Evolutionary conservation across 2,113 vertebrate genomes (phyloP).

Genomic region (Barnardius zonarius): DNA sequence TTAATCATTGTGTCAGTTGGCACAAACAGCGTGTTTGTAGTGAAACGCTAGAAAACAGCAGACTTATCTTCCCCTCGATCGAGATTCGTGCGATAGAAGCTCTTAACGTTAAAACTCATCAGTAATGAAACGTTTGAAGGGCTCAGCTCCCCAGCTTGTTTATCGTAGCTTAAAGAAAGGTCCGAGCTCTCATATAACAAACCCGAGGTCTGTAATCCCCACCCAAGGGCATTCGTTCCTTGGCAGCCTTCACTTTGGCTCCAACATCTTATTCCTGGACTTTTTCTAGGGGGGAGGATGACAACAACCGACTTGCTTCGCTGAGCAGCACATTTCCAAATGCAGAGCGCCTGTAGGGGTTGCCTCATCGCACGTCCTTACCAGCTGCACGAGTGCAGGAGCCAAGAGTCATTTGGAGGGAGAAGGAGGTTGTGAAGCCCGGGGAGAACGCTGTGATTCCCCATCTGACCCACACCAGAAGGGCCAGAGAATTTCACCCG

Average conservation of each 20-base stretch:
- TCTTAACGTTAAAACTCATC: conserved; percentile 20
- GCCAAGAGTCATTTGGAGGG: neutral
- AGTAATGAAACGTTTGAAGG: neutral
- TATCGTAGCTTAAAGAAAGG: conserved; percentile 18
- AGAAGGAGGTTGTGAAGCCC: neutral
- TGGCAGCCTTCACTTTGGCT: conserved; percentile 2
- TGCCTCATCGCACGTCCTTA: conserved; percentile 12
- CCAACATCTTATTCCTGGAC: conserved; percentile 1
- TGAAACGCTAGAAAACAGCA: conserved; percentile 53
- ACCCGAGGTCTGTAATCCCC: neutral
- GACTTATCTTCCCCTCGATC: conserved; percentile 44
- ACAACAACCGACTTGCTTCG: neutral
- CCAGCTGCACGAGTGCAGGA: neutral
- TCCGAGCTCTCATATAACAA: conserved; percentile 3
- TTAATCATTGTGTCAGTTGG: conserved; percentile 67
- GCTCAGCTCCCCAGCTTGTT: conserved; percentile 38
- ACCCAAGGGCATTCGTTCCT: conserved; percentile 31
- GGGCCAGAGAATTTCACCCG: neutral
- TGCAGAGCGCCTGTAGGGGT: neutral
- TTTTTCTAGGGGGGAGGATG: neutral
- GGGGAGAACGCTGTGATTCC: neutral
- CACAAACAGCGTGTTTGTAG: conserved; percentile 61
- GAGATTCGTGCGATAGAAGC: neutral
- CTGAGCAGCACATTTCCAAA: neutral
- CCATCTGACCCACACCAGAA: neutral